Conservation (phyloP, 2,888 invertebrate genomes). For the Tenodera sinensis region DNA sequence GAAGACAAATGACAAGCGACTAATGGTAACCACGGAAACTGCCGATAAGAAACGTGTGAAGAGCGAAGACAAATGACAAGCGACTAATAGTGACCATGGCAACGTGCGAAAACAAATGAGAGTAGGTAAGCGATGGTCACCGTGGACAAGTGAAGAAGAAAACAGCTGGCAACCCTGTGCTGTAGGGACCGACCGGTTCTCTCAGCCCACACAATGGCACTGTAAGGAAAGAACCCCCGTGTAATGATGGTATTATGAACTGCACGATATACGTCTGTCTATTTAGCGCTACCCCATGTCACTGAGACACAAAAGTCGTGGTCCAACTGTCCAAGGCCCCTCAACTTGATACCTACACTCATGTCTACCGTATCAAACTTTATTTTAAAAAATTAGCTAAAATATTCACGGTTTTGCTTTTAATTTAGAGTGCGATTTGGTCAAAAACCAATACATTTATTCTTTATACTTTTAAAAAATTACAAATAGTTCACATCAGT, state of each 20-base stretch:
- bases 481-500: too few species aligned
- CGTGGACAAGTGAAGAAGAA: neutral
- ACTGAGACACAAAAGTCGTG: neutral
- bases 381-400: too few species aligned
- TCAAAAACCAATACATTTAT: too few species aligned
- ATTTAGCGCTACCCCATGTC: neutral
- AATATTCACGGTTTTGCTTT: too few species aligned
- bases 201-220: neutral
- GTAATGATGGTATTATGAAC: constrained; percentile 32
- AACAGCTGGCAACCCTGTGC: neutral
- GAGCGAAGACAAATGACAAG: neutral
- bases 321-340: too few species aligned
- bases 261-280: neutral
- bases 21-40: neutral
- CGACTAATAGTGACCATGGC: neutral
- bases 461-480: too few species aligned
- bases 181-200: neutral
- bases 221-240: constrained; percentile 8
- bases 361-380: too few species aligned
- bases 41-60: neutral
- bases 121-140: neutral
- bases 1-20: too few species aligned
- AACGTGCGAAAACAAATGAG: neutral
- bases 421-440: too few species aligned
- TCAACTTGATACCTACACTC: neutral